These are phyloP conservation scores for Sepioteuthis lessoniana DNA, from an alignment of 2,888 invertebrate genomes.

Conservation along the genomic window DNA sequence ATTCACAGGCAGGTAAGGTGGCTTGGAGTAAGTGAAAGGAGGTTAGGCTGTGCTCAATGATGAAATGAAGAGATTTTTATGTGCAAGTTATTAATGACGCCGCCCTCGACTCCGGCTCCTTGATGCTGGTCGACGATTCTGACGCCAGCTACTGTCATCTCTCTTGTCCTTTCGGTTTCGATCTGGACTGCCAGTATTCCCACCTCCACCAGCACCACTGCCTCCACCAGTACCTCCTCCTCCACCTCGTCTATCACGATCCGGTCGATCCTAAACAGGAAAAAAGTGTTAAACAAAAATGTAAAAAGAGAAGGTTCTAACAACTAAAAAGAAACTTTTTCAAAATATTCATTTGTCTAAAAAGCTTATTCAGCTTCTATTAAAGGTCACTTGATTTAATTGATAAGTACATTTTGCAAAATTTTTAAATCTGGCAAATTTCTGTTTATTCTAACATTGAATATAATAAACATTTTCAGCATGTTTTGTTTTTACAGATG, in stretches of 20 bases:
- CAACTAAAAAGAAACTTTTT: no score
- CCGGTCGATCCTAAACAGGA: background rate
- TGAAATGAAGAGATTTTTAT: background rate
- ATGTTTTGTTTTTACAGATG: no score
- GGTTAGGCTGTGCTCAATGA: background rate
- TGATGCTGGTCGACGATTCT: conserved; percentile 12
- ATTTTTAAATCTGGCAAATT: no score
- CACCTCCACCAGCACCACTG: background rate
- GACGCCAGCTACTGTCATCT: conserved; percentile 34
- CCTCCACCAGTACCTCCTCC: background rate
- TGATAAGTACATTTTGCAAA: no score
- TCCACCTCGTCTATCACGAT: background rate
- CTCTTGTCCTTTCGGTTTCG: conserved; percentile 34
- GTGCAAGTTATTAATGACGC: background rate
- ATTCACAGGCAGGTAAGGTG: background rate
- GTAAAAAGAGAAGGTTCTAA: no score
- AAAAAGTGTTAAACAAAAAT: no score
- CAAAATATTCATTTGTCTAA: no score
- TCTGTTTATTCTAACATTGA: no score
- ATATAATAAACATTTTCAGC: no score
- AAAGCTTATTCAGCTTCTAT: no score
- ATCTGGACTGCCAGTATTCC: conserved; percentile 1
- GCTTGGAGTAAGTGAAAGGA: background rate
- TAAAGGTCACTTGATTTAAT: no score
- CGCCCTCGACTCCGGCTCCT: conserved; percentile 34